phyloP scores from a whole-genome alignment of 2,797 vertebrate species.

The Phataginus tetradactyla region DNA sequence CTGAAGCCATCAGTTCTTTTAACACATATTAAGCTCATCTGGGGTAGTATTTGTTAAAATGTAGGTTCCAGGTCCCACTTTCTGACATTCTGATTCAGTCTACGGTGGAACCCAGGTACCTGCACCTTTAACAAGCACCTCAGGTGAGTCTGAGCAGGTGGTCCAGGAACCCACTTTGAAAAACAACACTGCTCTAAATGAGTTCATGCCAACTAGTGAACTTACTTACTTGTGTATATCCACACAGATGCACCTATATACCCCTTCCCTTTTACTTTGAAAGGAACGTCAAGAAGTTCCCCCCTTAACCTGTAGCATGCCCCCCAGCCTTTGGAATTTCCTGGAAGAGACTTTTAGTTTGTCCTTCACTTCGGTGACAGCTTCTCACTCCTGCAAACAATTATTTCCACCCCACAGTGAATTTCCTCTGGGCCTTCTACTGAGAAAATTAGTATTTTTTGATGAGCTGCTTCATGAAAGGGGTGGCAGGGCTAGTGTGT shows the following conservation, averaged over 20 bases:
- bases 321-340: background rate
- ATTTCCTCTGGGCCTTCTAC: background rate
- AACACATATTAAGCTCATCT: background rate
- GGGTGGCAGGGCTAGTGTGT: background rate
- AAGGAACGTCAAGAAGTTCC: background rate
- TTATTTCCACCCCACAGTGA: background rate
- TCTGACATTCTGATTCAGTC: background rate
- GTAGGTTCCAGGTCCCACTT: background rate
- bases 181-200: background rate
- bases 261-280: background rate
- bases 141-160: background rate
- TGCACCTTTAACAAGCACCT: background rate
- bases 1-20: background rate
- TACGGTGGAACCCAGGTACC: background rate
- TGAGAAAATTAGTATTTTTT: background rate
- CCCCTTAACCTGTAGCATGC: background rate
- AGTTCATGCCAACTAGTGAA: background rate
- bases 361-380: background rate
- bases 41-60: background rate
- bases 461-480: background rate
- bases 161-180: background rate
- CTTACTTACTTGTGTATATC: too few species aligned
- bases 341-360: background rate
- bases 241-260: background rate
- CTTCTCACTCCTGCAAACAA: background rate